Base-by-base conservation (phyloP, 2,113 vertebrate species). In the Spheniscus mendiculus region DNA sequence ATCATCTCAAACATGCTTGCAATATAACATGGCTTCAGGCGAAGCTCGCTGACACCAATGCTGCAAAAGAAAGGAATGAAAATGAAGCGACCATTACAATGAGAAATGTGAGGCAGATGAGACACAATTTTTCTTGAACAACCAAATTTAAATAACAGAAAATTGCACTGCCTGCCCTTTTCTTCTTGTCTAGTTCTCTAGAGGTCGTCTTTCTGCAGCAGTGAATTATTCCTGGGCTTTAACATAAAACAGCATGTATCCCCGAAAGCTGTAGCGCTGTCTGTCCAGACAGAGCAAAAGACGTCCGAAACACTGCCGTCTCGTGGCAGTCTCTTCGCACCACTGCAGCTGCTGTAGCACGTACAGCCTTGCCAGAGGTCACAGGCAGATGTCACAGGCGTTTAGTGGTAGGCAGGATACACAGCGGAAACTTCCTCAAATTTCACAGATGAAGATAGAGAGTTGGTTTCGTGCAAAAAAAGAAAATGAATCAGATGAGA, bases 401-500 rank as follows among this genome's bases (percentile, higher is more conserved):
- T 50, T 89, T 82, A 91, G 56, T 12, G 17, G 34, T 9, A 56
- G 67, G 65, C 49, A 59, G 69, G 34, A 62, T 22, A 21, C 34
- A 2, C 36, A 15, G 65, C 0, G 0, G 89, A 93, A 95, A 59
- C 55, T 61, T 91, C 59, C 86, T 96, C 78, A 90, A 1, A 81
- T 89, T 81, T 89, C 89, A 44, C 70, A 63, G 63, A 38, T 66
- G 58, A 87, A 77, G 78, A 59, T 11, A 58, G 65, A 74, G 79
- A 85, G 58, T 80, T 86, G 53, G 49, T 32, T 93, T 90, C 36
- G 58, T 70, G 47, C 5, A 55, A 56, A 71, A 65, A 58, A 71
- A 6, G 22, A 34, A 93, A 88, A 84, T 86, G 6, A 91, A 93
- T 91, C 67, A 30, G 87, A 94, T 89, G 82, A 93, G 95, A 92